These are phyloP conservation scores for Vanessa atalanta DNA, from an alignment of 1,140 invertebrate species.

Conservation along the genomic window DNA sequence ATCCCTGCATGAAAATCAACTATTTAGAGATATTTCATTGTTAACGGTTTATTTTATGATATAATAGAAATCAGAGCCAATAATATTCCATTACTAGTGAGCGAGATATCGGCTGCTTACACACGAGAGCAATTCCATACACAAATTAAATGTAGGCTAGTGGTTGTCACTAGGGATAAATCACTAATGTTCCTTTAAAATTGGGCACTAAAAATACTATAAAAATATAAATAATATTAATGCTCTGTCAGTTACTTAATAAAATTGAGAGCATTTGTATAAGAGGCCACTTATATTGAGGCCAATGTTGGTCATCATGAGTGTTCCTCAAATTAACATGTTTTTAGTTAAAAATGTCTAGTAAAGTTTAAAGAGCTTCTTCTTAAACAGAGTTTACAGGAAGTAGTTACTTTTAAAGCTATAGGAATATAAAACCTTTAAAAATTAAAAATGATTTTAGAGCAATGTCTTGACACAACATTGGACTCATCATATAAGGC, in stretches of 20 bases:
- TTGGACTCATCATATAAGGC: constrained; percentile 11
- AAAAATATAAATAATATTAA: constrained; percentile 26
- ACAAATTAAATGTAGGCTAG: constrained; percentile 31
- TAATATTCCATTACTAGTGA: constrained; percentile 49
- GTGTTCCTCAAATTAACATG: background rate
- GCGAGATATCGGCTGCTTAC: constrained; percentile 49
- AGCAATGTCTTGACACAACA: constrained; percentile 9
- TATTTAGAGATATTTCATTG: background rate
- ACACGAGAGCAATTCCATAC: constrained; percentile 44
- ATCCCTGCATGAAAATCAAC: background rate
- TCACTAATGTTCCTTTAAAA: background rate
- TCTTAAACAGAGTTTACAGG: background rate
- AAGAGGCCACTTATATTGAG: constrained; percentile 12
- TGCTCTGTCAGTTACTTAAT: constrained; percentile 9
- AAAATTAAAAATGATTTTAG: constrained; percentile 2
- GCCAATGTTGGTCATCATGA: constrained; percentile 5
- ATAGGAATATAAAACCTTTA: constrained; percentile 7
- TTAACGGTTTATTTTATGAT: background rate
- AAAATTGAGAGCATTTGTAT: constrained; percentile 22
- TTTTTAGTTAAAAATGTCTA: constrained; percentile 4
- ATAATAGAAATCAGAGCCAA: constrained; percentile 17
- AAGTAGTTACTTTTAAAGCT: background rate
- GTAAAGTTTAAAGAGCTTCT: constrained; percentile 3
- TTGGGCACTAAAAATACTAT: constrained; percentile 22
- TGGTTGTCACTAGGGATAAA: background rate